Conservation (phyloP, 2,888 invertebrate genomes). For the Bhutanitis thaidina region DNA sequence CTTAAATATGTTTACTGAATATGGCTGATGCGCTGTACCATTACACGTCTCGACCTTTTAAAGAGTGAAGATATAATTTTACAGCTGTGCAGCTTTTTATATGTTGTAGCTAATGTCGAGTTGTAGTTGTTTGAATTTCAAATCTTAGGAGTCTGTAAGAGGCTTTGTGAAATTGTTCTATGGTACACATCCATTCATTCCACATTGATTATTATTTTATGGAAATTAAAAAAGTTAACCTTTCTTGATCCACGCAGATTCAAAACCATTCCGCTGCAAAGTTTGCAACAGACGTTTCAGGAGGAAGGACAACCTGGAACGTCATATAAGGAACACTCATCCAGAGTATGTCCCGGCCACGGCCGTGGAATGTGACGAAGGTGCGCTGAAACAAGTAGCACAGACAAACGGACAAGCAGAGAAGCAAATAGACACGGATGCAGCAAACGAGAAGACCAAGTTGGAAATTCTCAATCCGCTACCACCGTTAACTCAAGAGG, state of each 20-base stretch:
- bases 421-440: conserved; percentile 20
- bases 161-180: too few species aligned
- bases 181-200: too few species aligned
- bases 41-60: too few species aligned
- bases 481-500: conserved; percentile 56
- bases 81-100: too few species aligned
- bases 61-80: too few species aligned
- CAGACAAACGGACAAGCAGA: conserved; percentile 22
- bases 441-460: conserved; percentile 43
- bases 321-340: conserved; percentile 89
- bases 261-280: conserved; percentile 84
- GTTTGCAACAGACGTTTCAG: conserved; percentile 85
- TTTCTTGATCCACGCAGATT: conserved; percentile 65
- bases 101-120: too few species aligned
- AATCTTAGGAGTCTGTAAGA: too few species aligned
- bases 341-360: conserved; percentile 64
- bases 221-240: background rate
- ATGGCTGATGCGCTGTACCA: too few species aligned
- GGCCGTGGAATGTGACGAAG: conserved; percentile 56
- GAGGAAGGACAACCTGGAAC: conserved; percentile 87
- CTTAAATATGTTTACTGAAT: too few species aligned
- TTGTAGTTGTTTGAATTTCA: too few species aligned
- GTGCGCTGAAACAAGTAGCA: conserved; percentile 43
- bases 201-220: too few species aligned
- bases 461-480: conserved; percentile 58